Evolutionary conservation across 2,113 vertebrate species (phyloP).

Genomic region (Typhlomys cinereus): DNA sequence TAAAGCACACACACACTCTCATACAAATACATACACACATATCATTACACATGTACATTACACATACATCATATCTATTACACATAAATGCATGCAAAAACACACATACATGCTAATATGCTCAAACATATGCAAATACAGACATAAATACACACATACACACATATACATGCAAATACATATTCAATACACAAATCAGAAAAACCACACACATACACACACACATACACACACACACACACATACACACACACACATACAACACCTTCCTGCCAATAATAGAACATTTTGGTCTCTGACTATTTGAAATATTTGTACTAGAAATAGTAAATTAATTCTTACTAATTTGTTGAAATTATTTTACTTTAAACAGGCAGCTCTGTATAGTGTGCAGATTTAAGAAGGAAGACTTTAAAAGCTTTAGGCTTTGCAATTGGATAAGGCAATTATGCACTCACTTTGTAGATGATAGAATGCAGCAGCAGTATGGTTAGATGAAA

Average conservation of each 20-base stretch:
- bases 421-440: background rate
- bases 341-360: background rate
- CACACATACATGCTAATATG: too few relatives aligned
- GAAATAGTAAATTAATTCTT: constrained; percentile 10
- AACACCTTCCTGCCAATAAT: background rate
- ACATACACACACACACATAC: background rate
- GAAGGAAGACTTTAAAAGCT: background rate
- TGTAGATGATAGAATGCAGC: background rate
- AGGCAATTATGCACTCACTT: background rate
- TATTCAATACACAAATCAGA: background rate
- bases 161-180: background rate
- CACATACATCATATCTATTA: too few relatives aligned
- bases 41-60: background rate
- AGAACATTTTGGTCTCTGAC: background rate
- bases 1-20: too few relatives aligned
- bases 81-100: too few relatives aligned
- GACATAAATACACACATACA: too few relatives aligned
- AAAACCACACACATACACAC: too few relatives aligned
- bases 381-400: background rate
- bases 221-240: too few relatives aligned
- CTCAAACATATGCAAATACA: too few relatives aligned
- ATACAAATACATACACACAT: too few relatives aligned
- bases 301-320: background rate
- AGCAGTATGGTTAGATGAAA: background rate
- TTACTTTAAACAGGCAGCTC: background rate